Conservation (phyloP, 2,888 invertebrate genomes). For the Epinotia brunnichana region DNA sequence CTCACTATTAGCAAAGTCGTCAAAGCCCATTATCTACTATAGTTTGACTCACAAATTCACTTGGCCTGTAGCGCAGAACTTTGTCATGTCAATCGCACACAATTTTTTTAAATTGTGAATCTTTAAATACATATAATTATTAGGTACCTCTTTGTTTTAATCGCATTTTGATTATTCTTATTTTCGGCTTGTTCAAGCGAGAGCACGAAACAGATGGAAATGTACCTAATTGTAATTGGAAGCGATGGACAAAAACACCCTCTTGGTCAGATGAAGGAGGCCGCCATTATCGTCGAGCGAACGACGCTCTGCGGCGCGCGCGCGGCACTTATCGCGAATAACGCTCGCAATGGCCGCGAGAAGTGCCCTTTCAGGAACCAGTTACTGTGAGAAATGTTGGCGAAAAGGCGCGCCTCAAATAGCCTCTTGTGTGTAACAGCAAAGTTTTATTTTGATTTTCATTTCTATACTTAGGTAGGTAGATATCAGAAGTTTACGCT, state of each 20-base stretch:
- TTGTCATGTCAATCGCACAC: too few species aligned
- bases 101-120: too few species aligned
- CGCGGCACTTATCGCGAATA: slow-evolving; percentile 20
- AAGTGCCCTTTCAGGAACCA: slow-evolving; percentile 31
- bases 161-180: too few species aligned
- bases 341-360: slow-evolving; percentile 27
- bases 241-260: background rate
- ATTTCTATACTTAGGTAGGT: too few species aligned
- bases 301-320: slow-evolving; percentile 7
- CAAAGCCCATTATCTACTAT: too few species aligned
- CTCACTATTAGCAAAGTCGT: too few species aligned
- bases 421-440: background rate
- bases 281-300: slow-evolving; percentile 25
- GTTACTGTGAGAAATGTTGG: slow-evolving; percentile 9
- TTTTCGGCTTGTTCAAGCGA: too few species aligned
- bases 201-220: too few species aligned
- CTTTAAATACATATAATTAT: background rate
- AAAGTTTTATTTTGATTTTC: background rate
- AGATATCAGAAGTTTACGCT: background rate
- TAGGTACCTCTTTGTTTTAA: too few species aligned
- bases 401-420: background rate
- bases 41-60: too few species aligned
- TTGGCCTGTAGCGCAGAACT: too few species aligned
- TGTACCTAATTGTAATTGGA: too few species aligned
- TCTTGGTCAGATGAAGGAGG: slow-evolving; percentile 4